Conservation (phyloP, 2,113 vertebrate species). For the Myxocyprinus asiaticus region DNA sequence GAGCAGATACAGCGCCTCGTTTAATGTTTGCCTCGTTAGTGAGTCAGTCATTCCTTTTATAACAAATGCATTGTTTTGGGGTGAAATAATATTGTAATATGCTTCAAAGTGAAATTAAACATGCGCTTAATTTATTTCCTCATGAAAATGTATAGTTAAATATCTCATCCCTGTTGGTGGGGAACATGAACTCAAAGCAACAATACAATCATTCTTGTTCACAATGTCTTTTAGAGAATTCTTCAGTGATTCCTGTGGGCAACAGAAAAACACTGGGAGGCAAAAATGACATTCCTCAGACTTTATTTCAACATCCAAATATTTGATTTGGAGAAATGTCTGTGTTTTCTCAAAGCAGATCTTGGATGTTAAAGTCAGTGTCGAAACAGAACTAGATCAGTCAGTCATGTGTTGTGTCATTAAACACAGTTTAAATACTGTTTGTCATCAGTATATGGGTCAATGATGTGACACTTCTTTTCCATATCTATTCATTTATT, state of each 20-base stretch:
- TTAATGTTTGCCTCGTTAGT: not conserved
- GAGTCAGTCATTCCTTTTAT: too few relatives aligned
- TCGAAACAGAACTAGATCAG: not conserved
- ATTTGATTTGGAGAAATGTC: conserved; percentile 46
- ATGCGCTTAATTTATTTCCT: not conserved
- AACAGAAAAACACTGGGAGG: conserved; percentile 18
- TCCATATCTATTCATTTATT: too few relatives aligned
- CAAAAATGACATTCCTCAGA: conserved; percentile 30
- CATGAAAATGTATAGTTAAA: not conserved
- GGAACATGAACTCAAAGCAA: too few relatives aligned
- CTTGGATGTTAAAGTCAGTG: not conserved
- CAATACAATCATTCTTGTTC: not conserved
- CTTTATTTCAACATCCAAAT: conserved; percentile 35
- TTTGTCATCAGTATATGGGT: too few relatives aligned
- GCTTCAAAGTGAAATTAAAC: too few relatives aligned
- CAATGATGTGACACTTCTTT: too few relatives aligned
- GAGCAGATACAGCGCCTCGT: not conserved
- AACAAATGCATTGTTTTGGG: too few relatives aligned
- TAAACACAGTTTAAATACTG: too few relatives aligned
- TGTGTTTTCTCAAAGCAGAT: conserved; percentile 43
- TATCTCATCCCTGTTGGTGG: not conserved
- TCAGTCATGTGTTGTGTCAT: too few relatives aligned
- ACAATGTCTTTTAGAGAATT: conserved; percentile 13
- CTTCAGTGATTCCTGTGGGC: not conserved
- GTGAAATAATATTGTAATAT: too few relatives aligned